These are phyloP conservation scores for Gadopsis bispinosus DNA, from an alignment of 2,797 vertebrate genomes.

Conservation along the genomic window DNA sequence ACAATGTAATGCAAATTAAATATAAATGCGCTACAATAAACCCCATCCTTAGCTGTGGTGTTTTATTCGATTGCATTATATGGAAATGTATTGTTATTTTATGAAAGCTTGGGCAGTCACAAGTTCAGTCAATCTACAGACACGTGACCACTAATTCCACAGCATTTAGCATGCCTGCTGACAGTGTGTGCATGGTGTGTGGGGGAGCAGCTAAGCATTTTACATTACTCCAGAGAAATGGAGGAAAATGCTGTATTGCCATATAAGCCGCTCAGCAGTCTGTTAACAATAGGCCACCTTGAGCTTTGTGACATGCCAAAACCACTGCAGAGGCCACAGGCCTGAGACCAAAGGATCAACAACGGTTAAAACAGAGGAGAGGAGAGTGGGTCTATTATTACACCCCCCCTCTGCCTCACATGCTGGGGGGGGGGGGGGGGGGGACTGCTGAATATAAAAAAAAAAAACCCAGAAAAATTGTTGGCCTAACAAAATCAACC, in stretches of 20 bases:
- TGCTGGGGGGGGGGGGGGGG: constrained; percentile 1
- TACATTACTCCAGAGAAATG: constrained; percentile 39
- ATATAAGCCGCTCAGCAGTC: constrained; percentile 57
- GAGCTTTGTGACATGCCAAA: constrained; percentile 48
- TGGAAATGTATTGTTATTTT: constrained; percentile 13
- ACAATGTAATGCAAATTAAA: neutral
- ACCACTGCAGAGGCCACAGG: constrained; percentile 17
- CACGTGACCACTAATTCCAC: constrained; percentile 59
- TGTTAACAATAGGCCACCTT: constrained; percentile 62
- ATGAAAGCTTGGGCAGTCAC: constrained; percentile 27
- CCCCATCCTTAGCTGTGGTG: neutral
- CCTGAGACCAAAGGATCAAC: constrained; percentile 30
- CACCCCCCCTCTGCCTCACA: constrained; percentile 4
- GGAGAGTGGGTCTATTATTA: constrained; percentile 16
- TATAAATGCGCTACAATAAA: neutral
- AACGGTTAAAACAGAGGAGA: neutral
- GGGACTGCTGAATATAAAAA: constrained; percentile 34
- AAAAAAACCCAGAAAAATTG: constrained; percentile 39
- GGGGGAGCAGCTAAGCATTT: constrained; percentile 28
- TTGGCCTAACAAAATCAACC: constrained; percentile 28
- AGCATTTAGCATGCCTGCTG: constrained; percentile 43
- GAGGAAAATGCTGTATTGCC: constrained; percentile 33
- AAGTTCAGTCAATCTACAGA: constrained; percentile 50
- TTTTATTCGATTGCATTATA: neutral
- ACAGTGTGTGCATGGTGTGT: constrained; percentile 24